These are phyloP conservation scores for Drosophila triauraria DNA, from an alignment of 1,140 invertebrate species.

Conservation along the genomic window DNA sequence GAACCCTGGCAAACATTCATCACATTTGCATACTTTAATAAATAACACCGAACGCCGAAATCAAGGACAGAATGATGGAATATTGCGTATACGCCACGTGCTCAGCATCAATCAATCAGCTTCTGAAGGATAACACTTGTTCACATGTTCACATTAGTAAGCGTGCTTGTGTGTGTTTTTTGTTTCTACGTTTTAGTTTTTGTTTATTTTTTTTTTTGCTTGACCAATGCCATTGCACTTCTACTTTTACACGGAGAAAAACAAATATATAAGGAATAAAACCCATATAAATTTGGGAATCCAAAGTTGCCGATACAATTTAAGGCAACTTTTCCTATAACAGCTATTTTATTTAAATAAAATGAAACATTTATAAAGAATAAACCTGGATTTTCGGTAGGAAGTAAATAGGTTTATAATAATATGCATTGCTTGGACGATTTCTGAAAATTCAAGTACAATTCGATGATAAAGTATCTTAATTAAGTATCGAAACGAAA, in stretches of 20 bases:
- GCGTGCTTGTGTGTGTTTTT: background rate
- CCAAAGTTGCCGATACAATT: no score
- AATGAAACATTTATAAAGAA: no score
- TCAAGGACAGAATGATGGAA: constrained; percentile 4
- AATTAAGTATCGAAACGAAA: no score
- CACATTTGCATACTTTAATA: constrained; percentile 47
- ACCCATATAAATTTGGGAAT: background rate
- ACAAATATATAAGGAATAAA: background rate
- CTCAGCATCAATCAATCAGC: constrained; percentile 41
- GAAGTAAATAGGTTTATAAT: no score
- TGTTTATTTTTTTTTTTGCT: background rate
- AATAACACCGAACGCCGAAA: constrained; percentile 26
- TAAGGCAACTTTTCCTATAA: no score
- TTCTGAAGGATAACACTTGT: constrained; percentile 13
- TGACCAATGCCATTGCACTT: constrained; percentile 10
- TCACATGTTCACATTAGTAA: background rate
- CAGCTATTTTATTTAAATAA: no score
- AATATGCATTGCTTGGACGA: no score
- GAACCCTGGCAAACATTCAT: constrained; percentile 26
- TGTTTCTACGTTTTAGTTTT: background rate
- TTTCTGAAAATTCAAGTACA: no score
- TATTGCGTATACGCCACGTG: constrained; percentile 40
- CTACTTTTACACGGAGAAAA: background rate
- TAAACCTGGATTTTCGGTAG: no score
- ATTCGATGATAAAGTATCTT: no score